Evolutionary conservation across 2,888 invertebrate genomes (phyloP).

Genomic region (Macroteleia sp.): DNA sequence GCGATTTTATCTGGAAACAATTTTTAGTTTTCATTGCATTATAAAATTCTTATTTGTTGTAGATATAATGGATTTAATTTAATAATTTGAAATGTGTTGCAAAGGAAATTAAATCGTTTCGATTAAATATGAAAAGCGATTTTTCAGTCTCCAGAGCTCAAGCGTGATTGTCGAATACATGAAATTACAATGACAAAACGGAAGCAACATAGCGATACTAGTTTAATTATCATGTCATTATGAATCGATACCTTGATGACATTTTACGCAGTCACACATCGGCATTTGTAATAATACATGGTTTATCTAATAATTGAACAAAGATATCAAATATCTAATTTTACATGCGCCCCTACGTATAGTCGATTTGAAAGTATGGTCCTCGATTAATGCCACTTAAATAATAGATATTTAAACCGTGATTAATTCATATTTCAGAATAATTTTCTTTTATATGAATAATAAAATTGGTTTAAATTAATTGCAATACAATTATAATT

Average conservation of each 20-base stretch:
- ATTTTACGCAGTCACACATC: slow-evolving; percentile 38
- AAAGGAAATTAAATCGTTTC: not conserved
- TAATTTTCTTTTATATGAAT: no score
- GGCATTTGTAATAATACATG: slow-evolving; percentile 29
- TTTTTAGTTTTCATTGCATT: no score
- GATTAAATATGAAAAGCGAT: slow-evolving; percentile 54
- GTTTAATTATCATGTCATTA: slow-evolving; percentile 39
- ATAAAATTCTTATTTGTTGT: no score
- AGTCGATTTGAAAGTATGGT: slow-evolving; percentile 44
- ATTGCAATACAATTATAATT: no score
- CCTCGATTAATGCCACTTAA: slow-evolving; percentile 32
- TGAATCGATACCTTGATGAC: slow-evolving; percentile 41
- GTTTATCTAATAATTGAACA: slow-evolving; percentile 47
- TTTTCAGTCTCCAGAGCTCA: slow-evolving; percentile 76
- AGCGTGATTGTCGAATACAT: slow-evolving; percentile 80
- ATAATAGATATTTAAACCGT: not conserved
- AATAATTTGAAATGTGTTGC: no score
- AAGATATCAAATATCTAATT: slow-evolving; percentile 28
- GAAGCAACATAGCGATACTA: slow-evolving; percentile 52
- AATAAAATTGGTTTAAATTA: no score
- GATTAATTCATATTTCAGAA: no score
- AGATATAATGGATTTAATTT: no score
- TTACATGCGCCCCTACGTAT: slow-evolving; percentile 41
- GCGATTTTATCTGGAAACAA: no score
- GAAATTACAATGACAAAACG: slow-evolving; percentile 59